A percentile compares a stretch with the other conserved stretches of the same genome.
Conservation (phyloP, 2,888 invertebrate genomes). For the Philopedon plagiatum region DNA sequence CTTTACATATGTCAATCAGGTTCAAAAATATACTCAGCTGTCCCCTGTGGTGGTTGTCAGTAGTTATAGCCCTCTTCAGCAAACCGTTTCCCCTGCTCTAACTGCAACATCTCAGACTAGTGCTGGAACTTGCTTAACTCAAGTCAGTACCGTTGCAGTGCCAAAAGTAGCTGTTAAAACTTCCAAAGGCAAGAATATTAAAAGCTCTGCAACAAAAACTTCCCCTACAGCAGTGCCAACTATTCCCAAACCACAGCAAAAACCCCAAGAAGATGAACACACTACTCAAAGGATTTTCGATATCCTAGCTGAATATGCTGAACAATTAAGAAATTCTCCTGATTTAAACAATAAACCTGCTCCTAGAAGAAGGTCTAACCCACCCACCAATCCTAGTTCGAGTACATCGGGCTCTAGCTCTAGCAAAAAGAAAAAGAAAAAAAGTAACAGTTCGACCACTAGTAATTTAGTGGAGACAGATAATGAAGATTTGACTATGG, state of each 20-base stretch:
- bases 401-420: conserved; percentile 80
- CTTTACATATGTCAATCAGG: conserved; percentile 71
- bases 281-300: conserved; percentile 86
- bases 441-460: conserved; percentile 62
- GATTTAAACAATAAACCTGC: conserved; percentile 87
- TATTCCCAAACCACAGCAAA: conserved; percentile 78
- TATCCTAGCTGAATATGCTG: conserved; percentile 85
- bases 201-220: conserved; percentile 71
- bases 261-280: conserved; percentile 86
- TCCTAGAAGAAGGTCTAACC: conserved; percentile 81
- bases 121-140: conserved; percentile 64
- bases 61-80: conserved; percentile 69
- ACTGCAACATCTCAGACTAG: conserved; percentile 73
- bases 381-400: conserved; percentile 79
- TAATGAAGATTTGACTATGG: conserved; percentile 80
- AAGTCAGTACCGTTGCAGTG: conserved; percentile 69
- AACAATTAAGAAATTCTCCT: conserved; percentile 84
- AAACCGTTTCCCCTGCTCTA: conserved; percentile 70
- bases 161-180: conserved; percentile 61
- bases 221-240: conserved; percentile 76
- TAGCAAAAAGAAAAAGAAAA: conserved; percentile 71
- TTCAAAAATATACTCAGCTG: conserved; percentile 68
- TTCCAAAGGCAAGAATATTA: conserved; percentile 72
- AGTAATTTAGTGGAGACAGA: conserved; percentile 66
- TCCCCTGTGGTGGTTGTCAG: conserved; percentile 73